These are phyloP conservation scores for Procavia capensis DNA, from an alignment of 2,113 vertebrate genomes.

Conservation along the genomic window DNA sequence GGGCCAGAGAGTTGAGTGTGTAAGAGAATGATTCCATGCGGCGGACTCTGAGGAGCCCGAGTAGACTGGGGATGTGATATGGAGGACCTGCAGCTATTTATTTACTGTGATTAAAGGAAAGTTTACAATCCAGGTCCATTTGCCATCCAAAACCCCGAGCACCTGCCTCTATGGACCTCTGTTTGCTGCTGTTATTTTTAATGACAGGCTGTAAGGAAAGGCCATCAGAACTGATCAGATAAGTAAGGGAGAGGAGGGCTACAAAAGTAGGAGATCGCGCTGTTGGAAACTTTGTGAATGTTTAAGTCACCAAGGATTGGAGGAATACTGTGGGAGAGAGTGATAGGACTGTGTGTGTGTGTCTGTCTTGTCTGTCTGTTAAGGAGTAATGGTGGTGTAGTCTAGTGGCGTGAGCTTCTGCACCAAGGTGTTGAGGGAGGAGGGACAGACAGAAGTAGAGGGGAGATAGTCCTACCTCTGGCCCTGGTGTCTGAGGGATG, in stretches of 20 bases:
- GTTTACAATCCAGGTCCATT: no score
- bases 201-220: not conserved
- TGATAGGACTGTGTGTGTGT: not conserved
- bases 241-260: not conserved
- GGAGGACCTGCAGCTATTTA: not conserved
- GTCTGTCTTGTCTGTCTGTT: not conserved
- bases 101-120: no score
- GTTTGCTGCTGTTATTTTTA: no score
- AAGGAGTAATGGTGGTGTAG: not conserved
- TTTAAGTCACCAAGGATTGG: no score
- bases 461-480: not conserved
- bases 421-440: not conserved
- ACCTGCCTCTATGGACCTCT: no score
- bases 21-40: not conserved
- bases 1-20: not conserved
- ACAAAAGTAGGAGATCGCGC: not conserved
- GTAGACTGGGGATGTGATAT: rapidly evolving
- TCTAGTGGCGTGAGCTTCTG: not conserved
- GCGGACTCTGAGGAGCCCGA: not conserved
- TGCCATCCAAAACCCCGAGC: no score
- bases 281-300: not conserved
- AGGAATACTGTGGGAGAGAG: not conserved
- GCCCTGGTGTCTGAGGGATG: not conserved
- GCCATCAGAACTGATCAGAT: not conserved
- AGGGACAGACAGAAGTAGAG: not conserved